phyloP scores from a whole-genome alignment of 2,113 vertebrate species.

The Tragelaphus strepsiceros region DNA sequence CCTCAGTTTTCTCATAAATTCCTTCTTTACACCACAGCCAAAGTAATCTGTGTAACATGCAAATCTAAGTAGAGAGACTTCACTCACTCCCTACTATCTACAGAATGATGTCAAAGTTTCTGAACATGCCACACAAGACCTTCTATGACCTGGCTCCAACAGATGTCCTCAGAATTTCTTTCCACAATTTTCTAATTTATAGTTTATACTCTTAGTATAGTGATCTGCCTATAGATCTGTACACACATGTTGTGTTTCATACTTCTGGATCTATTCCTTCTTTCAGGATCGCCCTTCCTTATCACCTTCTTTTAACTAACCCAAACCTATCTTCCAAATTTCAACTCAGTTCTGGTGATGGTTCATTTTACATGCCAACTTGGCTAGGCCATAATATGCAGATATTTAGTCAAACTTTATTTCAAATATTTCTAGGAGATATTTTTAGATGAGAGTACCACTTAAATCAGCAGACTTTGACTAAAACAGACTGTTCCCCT shows the following conservation, averaged over 20 bases:
- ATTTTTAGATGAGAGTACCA: neutral
- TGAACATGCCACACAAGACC: neutral
- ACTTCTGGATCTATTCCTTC: neutral
- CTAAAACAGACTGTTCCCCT: neutral
- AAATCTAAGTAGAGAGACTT: neutral
- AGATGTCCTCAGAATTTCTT: neutral
- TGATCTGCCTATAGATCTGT: neutral
- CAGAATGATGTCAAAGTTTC: neutral
- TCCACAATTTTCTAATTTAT: neutral
- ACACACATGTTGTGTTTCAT: neutral
- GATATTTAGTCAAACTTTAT: neutral
- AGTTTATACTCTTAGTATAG: neutral
- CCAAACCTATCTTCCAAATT: neutral
- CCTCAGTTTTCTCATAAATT: neutral
- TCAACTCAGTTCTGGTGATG: neutral
- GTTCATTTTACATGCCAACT: neutral
- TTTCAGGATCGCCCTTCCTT: neutral
- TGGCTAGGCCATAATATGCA: neutral
- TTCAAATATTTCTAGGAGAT: neutral
- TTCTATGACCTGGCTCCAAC: neutral
- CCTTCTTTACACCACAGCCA: neutral
- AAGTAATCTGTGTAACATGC: neutral
- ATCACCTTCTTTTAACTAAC: neutral
- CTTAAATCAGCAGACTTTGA: neutral
- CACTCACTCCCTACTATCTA: neutral